Evolutionary conservation across 2,797 vertebrate species (phyloP).

Genomic region (Alouatta caraya): DNA sequence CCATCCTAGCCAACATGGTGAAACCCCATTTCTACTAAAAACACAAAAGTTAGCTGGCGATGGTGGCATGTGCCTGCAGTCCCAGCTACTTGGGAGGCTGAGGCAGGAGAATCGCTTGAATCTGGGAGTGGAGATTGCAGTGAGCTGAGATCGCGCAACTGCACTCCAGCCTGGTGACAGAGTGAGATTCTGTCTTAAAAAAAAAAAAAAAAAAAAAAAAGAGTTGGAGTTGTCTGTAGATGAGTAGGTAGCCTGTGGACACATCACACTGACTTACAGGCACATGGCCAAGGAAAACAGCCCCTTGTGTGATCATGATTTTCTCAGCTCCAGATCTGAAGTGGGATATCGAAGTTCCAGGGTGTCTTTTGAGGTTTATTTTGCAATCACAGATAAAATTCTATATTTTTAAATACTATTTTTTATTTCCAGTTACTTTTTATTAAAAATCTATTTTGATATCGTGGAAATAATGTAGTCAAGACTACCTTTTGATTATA

Average conservation of each 20-base stretch:
- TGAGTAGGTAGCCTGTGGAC: background rate
- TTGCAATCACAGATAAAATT: constrained; percentile 4
- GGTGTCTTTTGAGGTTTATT: background rate
- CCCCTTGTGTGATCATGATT: background rate
- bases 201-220: background rate
- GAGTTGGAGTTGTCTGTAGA: background rate
- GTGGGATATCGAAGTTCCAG: background rate
- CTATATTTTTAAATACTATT: background rate
- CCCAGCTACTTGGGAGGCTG: no score
- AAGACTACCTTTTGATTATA: background rate
- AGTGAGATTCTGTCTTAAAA: no score
- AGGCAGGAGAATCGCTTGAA: no score
- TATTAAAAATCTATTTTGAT: background rate
- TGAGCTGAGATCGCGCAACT: no score
- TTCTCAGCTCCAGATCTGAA: background rate
- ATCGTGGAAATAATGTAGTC: background rate
- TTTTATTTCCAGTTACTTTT: background rate
- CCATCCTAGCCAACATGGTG: no score
- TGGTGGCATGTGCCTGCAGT: no score
- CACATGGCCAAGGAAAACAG: background rate
- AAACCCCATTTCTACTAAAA: no score
- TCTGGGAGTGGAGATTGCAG: no score
- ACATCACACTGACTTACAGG: background rate
- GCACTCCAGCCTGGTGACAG: no score
- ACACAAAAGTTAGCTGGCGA: no score